Evolutionary conservation across 2,113 vertebrate genomes (phyloP).

Genomic region (Periophthalmodon schlosseri): DNA sequence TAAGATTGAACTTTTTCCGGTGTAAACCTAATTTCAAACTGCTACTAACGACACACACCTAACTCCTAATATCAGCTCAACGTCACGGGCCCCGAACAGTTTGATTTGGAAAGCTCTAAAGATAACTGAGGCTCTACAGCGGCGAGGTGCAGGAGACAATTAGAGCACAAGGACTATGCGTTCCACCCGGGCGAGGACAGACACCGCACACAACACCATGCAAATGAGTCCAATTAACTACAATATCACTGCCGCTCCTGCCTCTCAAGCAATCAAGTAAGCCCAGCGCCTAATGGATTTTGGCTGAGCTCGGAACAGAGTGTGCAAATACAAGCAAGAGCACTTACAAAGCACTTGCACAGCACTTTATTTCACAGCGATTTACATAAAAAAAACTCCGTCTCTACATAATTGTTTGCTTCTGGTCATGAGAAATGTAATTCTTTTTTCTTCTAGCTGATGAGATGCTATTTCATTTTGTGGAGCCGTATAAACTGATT

Average conservation of each 20-base stretch:
- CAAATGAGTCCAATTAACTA: conserved; percentile 67
- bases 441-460: not conserved
- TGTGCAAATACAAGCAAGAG: conserved; percentile 25
- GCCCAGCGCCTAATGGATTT: conserved; percentile 57
- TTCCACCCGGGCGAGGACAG: conserved; percentile 60
- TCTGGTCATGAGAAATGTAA: conserved; percentile 26
- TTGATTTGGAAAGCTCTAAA: conserved; percentile 26
- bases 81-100: conserved; percentile 19
- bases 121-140: conserved; percentile 28
- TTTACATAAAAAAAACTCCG: conserved; percentile 1
- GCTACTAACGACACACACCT: not conserved
- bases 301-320: conserved; percentile 27
- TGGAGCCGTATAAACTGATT: no score
- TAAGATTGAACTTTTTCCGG: no score
- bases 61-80: not conserved
- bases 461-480: no score
- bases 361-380: conserved; percentile 17
- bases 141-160: conserved; percentile 39
- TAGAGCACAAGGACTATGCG: conserved; percentile 54
- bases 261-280: conserved; percentile 57
- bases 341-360: conserved; percentile 13
- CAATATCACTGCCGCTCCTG: conserved; percentile 45
- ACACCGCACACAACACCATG: conserved; percentile 48
- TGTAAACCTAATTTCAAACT: not conserved
- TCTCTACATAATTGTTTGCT: conserved; percentile 2